phyloP scores from a whole-genome alignment of 2,113 vertebrate species.

The Tichodroma muraria region DNA sequence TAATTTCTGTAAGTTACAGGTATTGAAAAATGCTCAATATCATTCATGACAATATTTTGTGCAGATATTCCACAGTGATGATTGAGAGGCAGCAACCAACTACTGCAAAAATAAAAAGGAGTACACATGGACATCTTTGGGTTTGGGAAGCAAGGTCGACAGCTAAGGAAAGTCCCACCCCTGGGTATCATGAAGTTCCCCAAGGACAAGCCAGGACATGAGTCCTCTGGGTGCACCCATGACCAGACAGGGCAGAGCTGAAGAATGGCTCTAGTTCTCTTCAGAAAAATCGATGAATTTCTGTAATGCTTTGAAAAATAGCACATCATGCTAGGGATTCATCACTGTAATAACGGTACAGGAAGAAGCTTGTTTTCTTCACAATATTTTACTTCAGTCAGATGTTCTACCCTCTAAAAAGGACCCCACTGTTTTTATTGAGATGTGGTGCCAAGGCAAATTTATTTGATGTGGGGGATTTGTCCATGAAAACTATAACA shows the following conservation, averaged over 20 bases:
- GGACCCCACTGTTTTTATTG: neutral
- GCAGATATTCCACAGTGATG: neutral
- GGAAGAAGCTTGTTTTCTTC: neutral
- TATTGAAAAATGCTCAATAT: neutral
- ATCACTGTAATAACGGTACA: neutral
- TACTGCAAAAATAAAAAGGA: neutral
- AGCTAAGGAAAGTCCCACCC: neutral
- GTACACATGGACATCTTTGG: neutral
- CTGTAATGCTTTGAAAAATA: neutral
- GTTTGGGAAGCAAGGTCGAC: neutral
- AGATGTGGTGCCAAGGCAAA: neutral
- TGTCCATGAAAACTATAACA: neutral
- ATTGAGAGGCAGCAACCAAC: neutral
- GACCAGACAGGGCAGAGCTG: neutral
- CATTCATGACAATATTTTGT: neutral
- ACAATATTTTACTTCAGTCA: neutral
- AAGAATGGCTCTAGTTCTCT: neutral
- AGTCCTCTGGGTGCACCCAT: fast-evolving
- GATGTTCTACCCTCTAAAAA: neutral
- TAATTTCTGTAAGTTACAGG: neutral
- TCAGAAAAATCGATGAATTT: neutral
- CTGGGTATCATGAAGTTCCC: neutral
- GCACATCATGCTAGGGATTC: neutral
- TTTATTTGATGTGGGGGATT: neutral
- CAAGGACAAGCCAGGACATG: fast-evolving